Evolutionary conservation across 1,140 invertebrate species (phyloP), one percentile per base, ranked within the genome.

Genomic region (Drosophila takahashii): DNA sequence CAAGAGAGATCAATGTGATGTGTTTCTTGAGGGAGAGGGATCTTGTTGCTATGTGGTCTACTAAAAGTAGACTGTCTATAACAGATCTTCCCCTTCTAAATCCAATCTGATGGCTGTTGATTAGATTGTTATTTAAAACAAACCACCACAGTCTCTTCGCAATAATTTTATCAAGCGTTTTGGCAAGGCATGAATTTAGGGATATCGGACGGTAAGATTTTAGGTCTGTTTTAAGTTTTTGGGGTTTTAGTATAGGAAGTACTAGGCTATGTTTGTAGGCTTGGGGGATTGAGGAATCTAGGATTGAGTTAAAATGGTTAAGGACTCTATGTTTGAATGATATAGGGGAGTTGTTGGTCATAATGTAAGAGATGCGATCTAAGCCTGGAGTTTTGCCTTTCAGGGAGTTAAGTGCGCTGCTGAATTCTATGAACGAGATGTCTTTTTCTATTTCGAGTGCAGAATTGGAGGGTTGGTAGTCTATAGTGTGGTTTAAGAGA

Each of bases 341-440:
- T 39, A 39, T 39, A 7, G 37, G 37, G 37, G n/a, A 39, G 37
- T 39, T 39, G 37, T 39, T 39, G 37, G 15, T 39, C 37, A 39
- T 39, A 39, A 39, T 39, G 37, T 39, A 39, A 1, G 37, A 39
- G 37, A 39, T 39, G 37, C 37, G 37, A 39, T 39, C 37, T 39
- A 39, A 39, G 5, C 37, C 37, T 39, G 37, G n/a, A 39, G 37
- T 39, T 39, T 39, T 7, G n/a, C 37, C n/a, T 39, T 39, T 39
- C n/a, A 39, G 7, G 37, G 37, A 39, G 37, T 39, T 39, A n/a
- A 39, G 37, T 15, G 37, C 37, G n/a, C 37, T 39, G 37, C 37
- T 39, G 7, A 39, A 39, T 39, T 39, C 37, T 2, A 39, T 39
- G 37, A 39, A 39, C n/a, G 37, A 39, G 15, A 39, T 39, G 37